phyloP scores from a whole-genome alignment of 2,888 invertebrate species.

The Lasioglossum oenotherae region DNA sequence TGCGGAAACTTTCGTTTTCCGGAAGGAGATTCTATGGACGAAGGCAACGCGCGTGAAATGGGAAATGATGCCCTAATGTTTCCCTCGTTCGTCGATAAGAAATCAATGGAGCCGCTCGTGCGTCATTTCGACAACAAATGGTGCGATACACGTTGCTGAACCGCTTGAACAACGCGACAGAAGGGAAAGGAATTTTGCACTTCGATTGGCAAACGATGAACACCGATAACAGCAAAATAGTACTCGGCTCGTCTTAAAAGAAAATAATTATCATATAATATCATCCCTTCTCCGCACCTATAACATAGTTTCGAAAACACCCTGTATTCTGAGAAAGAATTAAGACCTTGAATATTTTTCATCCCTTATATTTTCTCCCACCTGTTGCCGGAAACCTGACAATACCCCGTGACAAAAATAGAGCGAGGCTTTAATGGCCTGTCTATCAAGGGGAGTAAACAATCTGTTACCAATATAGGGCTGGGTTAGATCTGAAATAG shows the following conservation, averaged over 20 bases:
- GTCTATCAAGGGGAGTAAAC: neutral
- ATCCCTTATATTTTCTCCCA: too few species aligned
- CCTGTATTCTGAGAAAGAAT: too few species aligned
- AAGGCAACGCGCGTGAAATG: conserved; percentile 12
- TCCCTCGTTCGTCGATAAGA: conserved; percentile 5
- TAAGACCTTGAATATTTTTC: too few species aligned
- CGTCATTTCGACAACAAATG: neutral
- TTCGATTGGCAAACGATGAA: neutral
- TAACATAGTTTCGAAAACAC: too few species aligned
- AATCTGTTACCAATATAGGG: neutral
- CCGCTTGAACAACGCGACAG: neutral
- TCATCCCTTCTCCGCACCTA: too few species aligned
- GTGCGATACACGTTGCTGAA: neutral
- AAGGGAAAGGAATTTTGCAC: neutral
- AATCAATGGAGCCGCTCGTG: neutral
- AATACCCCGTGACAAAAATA: too few species aligned
- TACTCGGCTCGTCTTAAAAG: neutral
- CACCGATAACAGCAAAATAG: neutral
- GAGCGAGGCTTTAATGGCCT: neutral
- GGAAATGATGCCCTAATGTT: neutral
- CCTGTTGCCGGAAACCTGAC: too few species aligned
- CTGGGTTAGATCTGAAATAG: neutral
- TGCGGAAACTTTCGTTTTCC: conserved; percentile 3
- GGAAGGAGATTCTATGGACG: neutral
- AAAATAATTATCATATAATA: neutral